phyloP scores from a whole-genome alignment of 1,140 invertebrate genomes.

The Drosophila hydei region DNA sequence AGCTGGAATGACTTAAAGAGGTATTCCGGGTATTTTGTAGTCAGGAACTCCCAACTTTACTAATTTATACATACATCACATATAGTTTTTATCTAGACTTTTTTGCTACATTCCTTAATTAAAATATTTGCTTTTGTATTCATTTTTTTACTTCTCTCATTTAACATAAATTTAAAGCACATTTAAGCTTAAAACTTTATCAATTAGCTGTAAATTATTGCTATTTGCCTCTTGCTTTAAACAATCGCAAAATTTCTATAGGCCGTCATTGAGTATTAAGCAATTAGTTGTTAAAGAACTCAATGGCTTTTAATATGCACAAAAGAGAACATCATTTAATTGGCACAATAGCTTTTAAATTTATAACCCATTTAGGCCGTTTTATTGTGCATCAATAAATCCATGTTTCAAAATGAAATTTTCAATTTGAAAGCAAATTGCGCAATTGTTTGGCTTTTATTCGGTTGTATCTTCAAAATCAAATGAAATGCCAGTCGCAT shows the following conservation, averaged over 20 bases:
- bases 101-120: neutral
- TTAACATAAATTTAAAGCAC: neutral
- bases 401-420: neutral
- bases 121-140: too few species aligned
- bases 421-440: constrained; percentile 29
- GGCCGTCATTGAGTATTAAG: neutral
- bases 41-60: too few species aligned
- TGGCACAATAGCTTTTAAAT: neutral
- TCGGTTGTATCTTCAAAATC: constrained; percentile 62
- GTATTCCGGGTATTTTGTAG: too few species aligned
- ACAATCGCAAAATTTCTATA: neutral
- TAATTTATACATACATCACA: too few species aligned
- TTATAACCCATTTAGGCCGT: neutral
- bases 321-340: neutral
- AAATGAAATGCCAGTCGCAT: constrained; percentile 55
- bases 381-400: neutral
- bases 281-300: neutral
- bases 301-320: neutral
- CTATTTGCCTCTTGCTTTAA: neutral
- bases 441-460: constrained; percentile 30
- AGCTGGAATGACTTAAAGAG: too few species aligned
- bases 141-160: neutral
- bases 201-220: neutral
- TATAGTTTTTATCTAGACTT: neutral
- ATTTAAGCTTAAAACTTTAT: neutral